A percentile compares a stretch with the other conserved stretches of the same genome.
These are phyloP conservation scores for Pseudoips prasinana DNA, from an alignment of 2,888 invertebrate genomes.

Conservation along the genomic window DNA sequence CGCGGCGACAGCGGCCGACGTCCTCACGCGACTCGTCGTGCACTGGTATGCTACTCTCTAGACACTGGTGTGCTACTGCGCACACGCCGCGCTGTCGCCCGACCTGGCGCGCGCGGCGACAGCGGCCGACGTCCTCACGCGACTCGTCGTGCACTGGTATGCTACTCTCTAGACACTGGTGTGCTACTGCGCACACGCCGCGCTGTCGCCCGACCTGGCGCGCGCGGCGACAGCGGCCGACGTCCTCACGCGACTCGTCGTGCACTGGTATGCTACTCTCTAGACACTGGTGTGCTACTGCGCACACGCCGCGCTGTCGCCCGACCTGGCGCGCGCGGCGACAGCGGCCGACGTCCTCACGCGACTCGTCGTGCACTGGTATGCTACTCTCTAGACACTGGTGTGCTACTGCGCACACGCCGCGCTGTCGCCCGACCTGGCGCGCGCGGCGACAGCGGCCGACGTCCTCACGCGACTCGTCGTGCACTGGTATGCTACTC, in stretches of 20 bases:
- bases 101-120: slow-evolving; percentile 84
- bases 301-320: slow-evolving; percentile 54
- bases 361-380: slow-evolving; percentile 80
- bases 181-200: slow-evolving; percentile 63
- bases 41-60: too few relatives aligned
- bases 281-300: too few relatives aligned
- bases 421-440: slow-evolving; percentile 39
- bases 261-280: too few relatives aligned
- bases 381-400: too few relatives aligned
- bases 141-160: slow-evolving; percentile 80
- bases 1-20: slow-evolving; percentile 89
- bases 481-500: slow-evolving; percentile 70
- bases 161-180: too few relatives aligned
- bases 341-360: slow-evolving; percentile 90
- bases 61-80: too few relatives aligned
- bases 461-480: slow-evolving; percentile 87
- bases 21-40: slow-evolving; percentile 85
- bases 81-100: slow-evolving; percentile 52
- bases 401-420: slow-evolving; percentile 66
- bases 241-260: slow-evolving; percentile 85
- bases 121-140: slow-evolving; percentile 88
- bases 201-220: slow-evolving; percentile 38
- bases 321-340: slow-evolving; percentile 81
- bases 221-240: slow-evolving; percentile 90
- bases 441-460: slow-evolving; percentile 89